Base-by-base conservation (phyloP, 2,113 vertebrate species). In the Neogale vison region DNA sequence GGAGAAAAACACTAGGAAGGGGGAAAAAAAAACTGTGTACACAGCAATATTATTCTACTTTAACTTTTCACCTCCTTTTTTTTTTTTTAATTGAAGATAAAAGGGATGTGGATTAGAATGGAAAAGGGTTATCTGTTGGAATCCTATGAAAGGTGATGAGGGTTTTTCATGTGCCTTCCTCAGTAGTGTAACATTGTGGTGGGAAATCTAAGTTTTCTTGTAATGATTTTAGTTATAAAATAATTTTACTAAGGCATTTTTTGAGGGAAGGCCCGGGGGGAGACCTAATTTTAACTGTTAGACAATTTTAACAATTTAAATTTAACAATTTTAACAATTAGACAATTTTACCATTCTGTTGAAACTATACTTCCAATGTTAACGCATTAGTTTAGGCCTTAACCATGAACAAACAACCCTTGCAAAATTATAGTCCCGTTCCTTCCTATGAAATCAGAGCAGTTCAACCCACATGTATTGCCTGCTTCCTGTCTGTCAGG, bases 21-120 rank as follows among this genome's bases (percentile, higher is more conserved):
- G 57, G 47, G 84, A 26, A 83, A 90, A 47, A 88, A 98, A 98
- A 98, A 98, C 92, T 93, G 93, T 97, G 96, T 95, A 95, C 95
- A 97, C 95, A 98, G 91, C 97, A 98, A 76, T 98, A 98, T 97
- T 93, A 90, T 94, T 96, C 94, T 96, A 96, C 52, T 98, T 92
- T 98, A 98, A 94, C 98, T 97, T 94, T 85, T 84, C 96, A 98
- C 93, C 61, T 98, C 97, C 50, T 97, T 93, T 93, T 79, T 71
- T 65, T 67, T 77, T 85, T 85, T 76, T 86, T 3, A 98, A 98
- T 96, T 92, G 97, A 98, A 85, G 93, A 97, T 96, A 87, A 95
- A 95, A 92, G 69, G 50, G 47, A 76, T 67, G 36, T 71, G 31
- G 61, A 85, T 95, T 96, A 95, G 96, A 94, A 93, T 97, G 23